phyloP scores from a whole-genome alignment of 2,797 vertebrate genomes.

The Huso huso region DNA sequence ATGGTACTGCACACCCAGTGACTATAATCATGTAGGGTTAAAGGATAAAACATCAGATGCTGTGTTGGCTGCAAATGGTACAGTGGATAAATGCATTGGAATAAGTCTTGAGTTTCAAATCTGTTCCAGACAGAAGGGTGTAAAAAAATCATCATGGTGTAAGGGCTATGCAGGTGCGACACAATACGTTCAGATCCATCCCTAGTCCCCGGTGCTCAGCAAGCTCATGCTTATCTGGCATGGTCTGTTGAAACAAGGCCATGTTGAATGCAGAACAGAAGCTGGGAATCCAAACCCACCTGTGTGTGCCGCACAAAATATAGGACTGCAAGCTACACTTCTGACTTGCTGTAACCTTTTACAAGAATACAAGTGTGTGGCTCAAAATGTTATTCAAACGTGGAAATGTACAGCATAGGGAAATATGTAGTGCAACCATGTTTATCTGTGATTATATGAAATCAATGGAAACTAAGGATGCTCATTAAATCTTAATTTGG shows the following conservation, averaged over 20 bases:
- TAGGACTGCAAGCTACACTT: no score
- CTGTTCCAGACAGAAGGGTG: conserved; percentile 16
- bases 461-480: no score
- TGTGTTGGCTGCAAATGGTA: conserved; percentile 58
- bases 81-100: conserved; percentile 60
- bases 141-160: conserved; percentile 13
- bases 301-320: conserved; percentile 10
- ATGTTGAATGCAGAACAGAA: conserved; percentile 1
- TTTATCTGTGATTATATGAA: no score
- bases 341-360: no score
- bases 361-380: conserved; percentile 7
- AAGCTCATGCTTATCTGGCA: conserved; percentile 3
- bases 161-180: conserved; percentile 27
- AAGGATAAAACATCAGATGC: conserved; percentile 73
- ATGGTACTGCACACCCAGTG: conserved; percentile 43
- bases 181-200: conserved; percentile 29
- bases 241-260: conserved; percentile 7
- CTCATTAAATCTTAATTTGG: no score
- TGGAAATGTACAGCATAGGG: no score
- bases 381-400: no score
- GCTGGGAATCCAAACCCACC: conserved; percentile 17
- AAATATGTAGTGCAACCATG: no score
- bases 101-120: conserved; percentile 36
- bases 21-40: conserved; percentile 62
- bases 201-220: conserved; percentile 17